These are phyloP conservation scores for Montifringilla adamsi DNA, from an alignment of 2,113 vertebrate species.

Conservation along the genomic window DNA sequence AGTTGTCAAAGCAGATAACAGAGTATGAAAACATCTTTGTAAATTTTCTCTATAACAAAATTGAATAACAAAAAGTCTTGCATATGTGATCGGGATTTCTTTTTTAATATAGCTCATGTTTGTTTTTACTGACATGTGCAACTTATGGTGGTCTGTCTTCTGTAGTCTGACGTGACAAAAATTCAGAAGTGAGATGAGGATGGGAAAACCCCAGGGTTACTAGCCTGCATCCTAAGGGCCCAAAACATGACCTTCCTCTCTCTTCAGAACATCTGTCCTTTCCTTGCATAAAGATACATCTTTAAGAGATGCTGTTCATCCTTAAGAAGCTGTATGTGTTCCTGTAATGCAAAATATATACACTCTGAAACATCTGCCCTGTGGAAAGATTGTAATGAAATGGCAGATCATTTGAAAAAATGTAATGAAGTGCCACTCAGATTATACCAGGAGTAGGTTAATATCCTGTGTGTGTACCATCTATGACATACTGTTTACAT, in stretches of 20 bases:
- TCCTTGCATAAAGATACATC: background rate
- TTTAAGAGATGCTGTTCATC: background rate
- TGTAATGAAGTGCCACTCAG: background rate
- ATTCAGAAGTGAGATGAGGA: background rate
- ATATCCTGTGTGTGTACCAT: background rate
- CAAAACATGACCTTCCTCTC: background rate
- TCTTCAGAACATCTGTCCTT: background rate
- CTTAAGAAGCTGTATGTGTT: background rate
- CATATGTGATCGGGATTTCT: background rate
- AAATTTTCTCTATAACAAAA: background rate
- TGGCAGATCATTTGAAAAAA: background rate
- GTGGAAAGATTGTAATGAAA: background rate
- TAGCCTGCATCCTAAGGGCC: background rate
- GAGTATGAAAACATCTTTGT: background rate
- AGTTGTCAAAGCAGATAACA: conserved; percentile 5
- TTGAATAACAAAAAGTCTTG: background rate
- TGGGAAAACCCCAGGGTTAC: background rate
- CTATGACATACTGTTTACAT: background rate
- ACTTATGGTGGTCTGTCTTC: background rate
- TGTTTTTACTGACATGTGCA: background rate
- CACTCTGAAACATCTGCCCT: background rate
- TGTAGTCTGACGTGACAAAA: background rate
- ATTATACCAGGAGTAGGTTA: background rate
- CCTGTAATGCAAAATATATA: background rate
- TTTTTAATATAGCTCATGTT: background rate